Evolutionary conservation across 2,888 invertebrate genomes (phyloP), one percentile per base, ranked within the genome.

Genomic region (Pandemis cinnamomeana): DNA sequence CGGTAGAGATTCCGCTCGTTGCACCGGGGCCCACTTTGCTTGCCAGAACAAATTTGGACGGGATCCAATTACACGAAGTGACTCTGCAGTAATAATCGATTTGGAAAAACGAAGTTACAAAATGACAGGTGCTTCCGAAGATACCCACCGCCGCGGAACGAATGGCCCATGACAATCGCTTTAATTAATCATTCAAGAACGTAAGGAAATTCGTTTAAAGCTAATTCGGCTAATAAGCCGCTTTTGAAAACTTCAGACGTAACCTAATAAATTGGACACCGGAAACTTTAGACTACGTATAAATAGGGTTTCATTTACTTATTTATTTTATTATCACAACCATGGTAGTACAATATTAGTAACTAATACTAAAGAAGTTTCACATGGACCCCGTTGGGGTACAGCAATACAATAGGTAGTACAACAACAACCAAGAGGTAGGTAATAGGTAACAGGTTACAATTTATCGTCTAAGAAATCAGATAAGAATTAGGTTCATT

Each of bases 81-180:
- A 93, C 91, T 91, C 78, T 89, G 93, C 93, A 91, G 83, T 87
- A 85, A 87, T 89, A 89, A 91, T 89, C 88, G 89, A 88, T 90
- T 86, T 84, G 83, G 86, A 85, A 82, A 84, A 87, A 83, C 67
- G 55, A 82, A 86, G 81, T 82, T 82, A 79, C 82, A 82, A 84
- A 81, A 80, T 75, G 85, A 86, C 92, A 91, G 91, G 90, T 91
- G 91, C 88, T 85, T 82, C 85, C 81, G 84, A 83, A 13, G 51
- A 82, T 85, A 91, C 92, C 92, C 87, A 86, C 90, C 91, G 81
- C 88, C 75, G 89, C 85, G 92, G 81, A 87, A 81, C 92, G 86
- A 90, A 93, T 89, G 86, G 81, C 82, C 82, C 91, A 86, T 89
- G 88, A 90, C 92, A 92, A 93, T 92, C 88, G 87, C 84, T 85